Evolutionary conservation across 2,888 invertebrate genomes (phyloP).

Genomic region (Phymatocera aterrima): DNA sequence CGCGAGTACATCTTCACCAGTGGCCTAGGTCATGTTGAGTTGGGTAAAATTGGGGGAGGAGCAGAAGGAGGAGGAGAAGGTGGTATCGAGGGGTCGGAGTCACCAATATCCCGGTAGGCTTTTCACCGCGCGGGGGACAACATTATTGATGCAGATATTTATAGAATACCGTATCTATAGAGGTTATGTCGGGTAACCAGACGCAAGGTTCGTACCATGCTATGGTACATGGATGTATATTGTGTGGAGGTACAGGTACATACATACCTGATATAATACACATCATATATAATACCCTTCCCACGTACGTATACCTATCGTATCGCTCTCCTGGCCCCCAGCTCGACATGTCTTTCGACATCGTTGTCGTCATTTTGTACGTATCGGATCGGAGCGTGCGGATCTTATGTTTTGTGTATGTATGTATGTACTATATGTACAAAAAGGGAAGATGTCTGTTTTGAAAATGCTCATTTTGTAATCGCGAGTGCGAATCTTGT

Average conservation of each 20-base stretch:
- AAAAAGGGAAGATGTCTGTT: too few species aligned
- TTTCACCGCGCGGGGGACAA: constrained; percentile 30
- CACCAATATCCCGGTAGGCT: not conserved
- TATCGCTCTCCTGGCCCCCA: not conserved
- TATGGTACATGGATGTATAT: not conserved
- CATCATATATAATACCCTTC: constrained; percentile 5
- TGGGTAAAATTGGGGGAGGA: constrained; percentile 15
- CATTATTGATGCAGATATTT: constrained; percentile 48
- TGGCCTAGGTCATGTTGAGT: constrained; percentile 22
- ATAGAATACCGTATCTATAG: constrained; percentile 41
- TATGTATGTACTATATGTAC: too few species aligned
- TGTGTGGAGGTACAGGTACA: not conserved
- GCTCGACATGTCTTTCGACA: not conserved
- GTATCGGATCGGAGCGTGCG: too few species aligned
- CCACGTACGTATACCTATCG: not conserved
- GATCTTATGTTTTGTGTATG: too few species aligned
- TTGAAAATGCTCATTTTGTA: too few species aligned
- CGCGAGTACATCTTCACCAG: not conserved
- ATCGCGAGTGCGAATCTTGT: too few species aligned
- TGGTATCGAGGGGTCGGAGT: not conserved
- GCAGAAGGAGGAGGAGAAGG: too few species aligned
- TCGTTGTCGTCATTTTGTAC: not conserved
- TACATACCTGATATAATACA: not conserved
- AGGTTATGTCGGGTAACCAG: constrained; percentile 20
- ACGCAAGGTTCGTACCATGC: constrained; percentile 23